phyloP scores from a whole-genome alignment of 2,797 vertebrate genomes.

The Pangasius djambal region DNA sequence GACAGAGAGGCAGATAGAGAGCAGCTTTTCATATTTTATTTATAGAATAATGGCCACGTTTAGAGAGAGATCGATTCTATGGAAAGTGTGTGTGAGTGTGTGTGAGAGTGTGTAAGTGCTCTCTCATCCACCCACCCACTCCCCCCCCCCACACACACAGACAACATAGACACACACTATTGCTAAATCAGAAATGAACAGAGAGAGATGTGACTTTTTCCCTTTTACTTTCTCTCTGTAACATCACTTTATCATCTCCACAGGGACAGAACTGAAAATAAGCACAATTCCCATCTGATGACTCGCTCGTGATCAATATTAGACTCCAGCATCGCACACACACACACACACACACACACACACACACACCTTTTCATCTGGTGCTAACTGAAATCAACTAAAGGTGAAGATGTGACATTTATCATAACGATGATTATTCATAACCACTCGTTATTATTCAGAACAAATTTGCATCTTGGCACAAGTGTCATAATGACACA shows the following conservation, averaged over 20 bases:
- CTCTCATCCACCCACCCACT: too few relatives aligned
- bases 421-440: conserved; percentile 40
- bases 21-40: conserved; percentile 46
- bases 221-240: background rate
- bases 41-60: conserved; percentile 39
- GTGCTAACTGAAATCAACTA: conserved; percentile 9
- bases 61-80: conserved; percentile 31
- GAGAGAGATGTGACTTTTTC: background rate
- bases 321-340: background rate
- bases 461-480: conserved; percentile 42
- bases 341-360: conserved; percentile 27
- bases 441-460: conserved; percentile 44
- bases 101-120: conserved; percentile 1
- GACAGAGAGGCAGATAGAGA: background rate
- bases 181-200: background rate
- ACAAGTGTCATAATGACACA: conserved; percentile 32
- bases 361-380: background rate
- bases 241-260: background rate
- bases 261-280: conserved; percentile 14
- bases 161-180: background rate
- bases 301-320: background rate
- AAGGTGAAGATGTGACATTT: conserved; percentile 36
- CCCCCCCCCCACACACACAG: background rate
- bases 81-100: background rate
- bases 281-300: conserved; percentile 23